A percentile compares a stretch with the other conserved stretches of the same genome.
Conservation (phyloP, 2,888 invertebrate species). For the Patella caerulea region DNA sequence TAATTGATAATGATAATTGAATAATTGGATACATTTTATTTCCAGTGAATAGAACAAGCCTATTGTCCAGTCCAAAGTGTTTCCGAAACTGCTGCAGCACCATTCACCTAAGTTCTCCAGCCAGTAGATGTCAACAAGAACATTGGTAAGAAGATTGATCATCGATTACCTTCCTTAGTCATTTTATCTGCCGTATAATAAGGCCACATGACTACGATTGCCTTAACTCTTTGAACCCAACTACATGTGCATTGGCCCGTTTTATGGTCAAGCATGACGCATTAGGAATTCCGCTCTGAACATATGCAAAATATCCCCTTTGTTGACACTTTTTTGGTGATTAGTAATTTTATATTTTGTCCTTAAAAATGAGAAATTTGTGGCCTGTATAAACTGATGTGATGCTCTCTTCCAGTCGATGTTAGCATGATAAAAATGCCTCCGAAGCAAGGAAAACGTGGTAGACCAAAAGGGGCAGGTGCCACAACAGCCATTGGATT, state of each 20-base stretch:
- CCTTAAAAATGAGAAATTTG: too few relatives aligned
- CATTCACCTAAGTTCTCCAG: neutral
- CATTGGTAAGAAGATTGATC: neutral
- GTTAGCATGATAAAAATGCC: neutral
- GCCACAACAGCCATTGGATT: conserved; percentile 6
- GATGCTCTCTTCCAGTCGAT: neutral
- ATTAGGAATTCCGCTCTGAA: too few relatives aligned
- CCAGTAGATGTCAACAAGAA: neutral
- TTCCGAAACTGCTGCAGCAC: neutral
- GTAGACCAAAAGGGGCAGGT: neutral
- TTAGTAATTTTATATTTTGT: too few relatives aligned
- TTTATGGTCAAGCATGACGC: too few relatives aligned
- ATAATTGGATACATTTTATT: neutral
- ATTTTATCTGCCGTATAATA: too few relatives aligned
- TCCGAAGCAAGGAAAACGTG: neutral
- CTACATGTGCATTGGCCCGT: too few relatives aligned
- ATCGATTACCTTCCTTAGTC: too few relatives aligned
- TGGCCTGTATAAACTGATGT: too few relatives aligned
- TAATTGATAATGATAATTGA: neutral
- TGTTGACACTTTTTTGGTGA: too few relatives aligned
- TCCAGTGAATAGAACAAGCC: neutral
- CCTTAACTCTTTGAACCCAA: too few relatives aligned
- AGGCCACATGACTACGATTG: too few relatives aligned
- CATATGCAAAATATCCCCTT: too few relatives aligned
- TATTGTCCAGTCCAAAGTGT: neutral